phyloP scores from a whole-genome alignment of 2,797 vertebrate species.

The Ptychadena robeensis region DNA sequence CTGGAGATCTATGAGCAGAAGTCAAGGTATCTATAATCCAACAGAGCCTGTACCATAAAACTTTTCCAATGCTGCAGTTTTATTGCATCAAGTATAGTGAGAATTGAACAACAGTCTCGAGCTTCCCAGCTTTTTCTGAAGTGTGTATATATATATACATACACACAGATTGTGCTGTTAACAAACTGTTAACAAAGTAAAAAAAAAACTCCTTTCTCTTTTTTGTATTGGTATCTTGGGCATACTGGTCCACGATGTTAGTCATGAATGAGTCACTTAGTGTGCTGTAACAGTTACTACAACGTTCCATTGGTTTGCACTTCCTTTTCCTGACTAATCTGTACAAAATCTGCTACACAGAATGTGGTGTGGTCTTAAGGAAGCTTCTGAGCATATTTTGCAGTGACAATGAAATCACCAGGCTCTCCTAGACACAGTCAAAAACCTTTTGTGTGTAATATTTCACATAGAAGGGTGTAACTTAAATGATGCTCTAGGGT shows the following conservation, averaged over 20 bases:
- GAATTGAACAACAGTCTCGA: no score
- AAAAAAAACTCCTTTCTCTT: not conserved
- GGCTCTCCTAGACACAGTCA: constrained; percentile 22
- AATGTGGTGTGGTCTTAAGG: constrained; percentile 29
- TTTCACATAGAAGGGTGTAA: constrained; percentile 48
- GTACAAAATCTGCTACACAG: constrained; percentile 31
- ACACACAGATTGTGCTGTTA: not conserved
- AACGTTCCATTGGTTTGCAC: constrained; percentile 35
- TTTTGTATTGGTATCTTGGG: not conserved
- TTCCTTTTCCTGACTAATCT: constrained; percentile 49
- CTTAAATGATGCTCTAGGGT: constrained; percentile 46
- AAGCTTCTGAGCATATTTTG: constrained; percentile 35
- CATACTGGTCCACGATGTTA: constrained; percentile 4
- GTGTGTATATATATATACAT: no score
- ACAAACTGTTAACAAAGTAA: not conserved
- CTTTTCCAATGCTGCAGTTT: no score
- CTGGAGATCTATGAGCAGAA: no score
- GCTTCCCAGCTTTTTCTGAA: no score
- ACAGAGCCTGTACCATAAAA: no score
- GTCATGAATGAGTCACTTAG: constrained; percentile 49
- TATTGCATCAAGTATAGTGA: no score
- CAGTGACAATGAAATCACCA: constrained; percentile 11
- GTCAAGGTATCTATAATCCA: no score
- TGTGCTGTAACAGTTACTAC: constrained; percentile 33
- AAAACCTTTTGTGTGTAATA: constrained; percentile 35